Conservation (phyloP, 2,888 invertebrate genomes). For the Lypha dubia region DNA sequence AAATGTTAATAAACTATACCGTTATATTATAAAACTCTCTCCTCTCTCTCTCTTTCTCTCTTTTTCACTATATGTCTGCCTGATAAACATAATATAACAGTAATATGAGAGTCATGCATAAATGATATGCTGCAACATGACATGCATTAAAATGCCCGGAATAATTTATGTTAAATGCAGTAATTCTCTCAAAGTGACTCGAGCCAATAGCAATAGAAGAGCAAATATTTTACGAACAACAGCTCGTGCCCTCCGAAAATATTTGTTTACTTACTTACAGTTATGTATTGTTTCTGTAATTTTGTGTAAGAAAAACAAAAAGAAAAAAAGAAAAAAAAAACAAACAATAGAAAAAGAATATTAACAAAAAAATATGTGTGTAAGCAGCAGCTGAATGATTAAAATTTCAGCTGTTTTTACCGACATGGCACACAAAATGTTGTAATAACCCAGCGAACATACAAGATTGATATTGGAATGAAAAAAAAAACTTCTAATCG, state of each 20-base stretch:
- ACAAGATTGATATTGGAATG: too few relatives aligned
- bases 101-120: slow-evolving; percentile 18
- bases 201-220: slow-evolving; percentile 37
- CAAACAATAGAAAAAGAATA: background rate
- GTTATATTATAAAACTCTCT: slow-evolving; percentile 41
- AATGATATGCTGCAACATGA: slow-evolving; percentile 29
- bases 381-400: slow-evolving; percentile 31
- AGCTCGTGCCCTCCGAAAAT: slow-evolving; percentile 66
- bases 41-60: background rate
- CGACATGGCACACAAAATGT: slow-evolving; percentile 13
- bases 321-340: slow-evolving; percentile 12
- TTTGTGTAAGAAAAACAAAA: slow-evolving; percentile 6
- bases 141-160: slow-evolving; percentile 11
- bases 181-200: slow-evolving; percentile 19
- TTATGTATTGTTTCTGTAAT: slow-evolving; percentile 48
- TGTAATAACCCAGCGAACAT: slow-evolving; percentile 21
- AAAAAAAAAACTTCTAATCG: too few relatives aligned
- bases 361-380: too few relatives aligned
- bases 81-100: background rate
- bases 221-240: slow-evolving; percentile 48
- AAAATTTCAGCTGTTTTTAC: slow-evolving; percentile 60
- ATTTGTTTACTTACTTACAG: slow-evolving; percentile 63
- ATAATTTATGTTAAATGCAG: slow-evolving; percentile 17
- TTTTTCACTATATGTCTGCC: too few relatives aligned
- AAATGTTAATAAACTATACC: slow-evolving; percentile 11